phyloP scores from a whole-genome alignment of 37 sponge, comb jelly and placozoan species.

The Haliclona indistincta region DNA sequence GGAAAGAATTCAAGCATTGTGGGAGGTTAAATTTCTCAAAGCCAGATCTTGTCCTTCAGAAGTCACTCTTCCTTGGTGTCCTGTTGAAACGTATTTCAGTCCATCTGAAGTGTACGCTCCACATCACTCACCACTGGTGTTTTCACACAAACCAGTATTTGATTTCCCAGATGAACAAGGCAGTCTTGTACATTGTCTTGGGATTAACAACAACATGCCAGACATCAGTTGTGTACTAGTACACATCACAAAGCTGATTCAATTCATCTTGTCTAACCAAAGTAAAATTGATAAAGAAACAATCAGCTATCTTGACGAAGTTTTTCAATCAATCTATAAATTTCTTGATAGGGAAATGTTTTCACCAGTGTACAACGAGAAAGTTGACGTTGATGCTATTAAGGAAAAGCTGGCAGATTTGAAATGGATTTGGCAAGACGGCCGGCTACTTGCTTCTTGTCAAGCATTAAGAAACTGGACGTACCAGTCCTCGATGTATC shows the following conservation, averaged over 20 bases:
- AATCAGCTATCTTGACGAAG: not conserved
- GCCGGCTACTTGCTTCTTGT: slow-evolving; percentile 8
- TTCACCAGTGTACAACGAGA: not conserved
- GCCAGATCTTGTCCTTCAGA: slow-evolving; percentile 12
- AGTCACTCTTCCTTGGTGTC: slow-evolving; percentile 41
- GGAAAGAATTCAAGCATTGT: not conserved
- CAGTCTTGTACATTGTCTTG: slow-evolving; percentile 1
- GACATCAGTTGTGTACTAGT: not conserved
- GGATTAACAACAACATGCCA: slow-evolving; percentile 11
- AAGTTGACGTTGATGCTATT: not conserved
- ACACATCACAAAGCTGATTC: slow-evolving; percentile 15
- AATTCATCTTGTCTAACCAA: not conserved
- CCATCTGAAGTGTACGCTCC: slow-evolving; percentile 21
- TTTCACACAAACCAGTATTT: slow-evolving; percentile 16
- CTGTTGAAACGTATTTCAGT: not conserved
- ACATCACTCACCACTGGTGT: not conserved
- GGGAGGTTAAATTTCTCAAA: slow-evolving; percentile 35
- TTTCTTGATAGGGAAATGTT: not conserved
- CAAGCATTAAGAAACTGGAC: slow-evolving; percentile 13
- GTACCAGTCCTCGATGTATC: slow-evolving; percentile 26
- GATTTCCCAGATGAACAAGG: not conserved
- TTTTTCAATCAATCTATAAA: slow-evolving; percentile 17
- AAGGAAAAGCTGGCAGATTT: not conserved
- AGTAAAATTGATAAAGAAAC: not conserved
- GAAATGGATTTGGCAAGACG: slow-evolving; percentile 54